phyloP scores from a whole-genome alignment of 1,140 invertebrate species.

The Coelopa frigida region DNA sequence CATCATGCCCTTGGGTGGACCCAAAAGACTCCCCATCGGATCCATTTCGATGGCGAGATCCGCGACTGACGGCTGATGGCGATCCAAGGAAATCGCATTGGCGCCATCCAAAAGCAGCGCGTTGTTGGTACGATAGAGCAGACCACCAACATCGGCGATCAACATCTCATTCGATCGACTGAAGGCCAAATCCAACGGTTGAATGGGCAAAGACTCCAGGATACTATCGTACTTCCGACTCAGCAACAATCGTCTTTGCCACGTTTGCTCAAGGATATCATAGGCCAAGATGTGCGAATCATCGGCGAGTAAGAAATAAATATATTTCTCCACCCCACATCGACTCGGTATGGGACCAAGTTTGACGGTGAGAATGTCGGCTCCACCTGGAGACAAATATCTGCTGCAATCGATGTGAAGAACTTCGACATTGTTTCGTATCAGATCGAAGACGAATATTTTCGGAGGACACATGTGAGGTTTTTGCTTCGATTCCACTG shows the following conservation, averaged over 20 bases:
- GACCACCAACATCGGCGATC: conserved; percentile 28
- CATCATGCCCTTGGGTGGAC: conserved; percentile 28
- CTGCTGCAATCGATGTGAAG: conserved; percentile 31
- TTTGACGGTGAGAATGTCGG: conserved; percentile 22
- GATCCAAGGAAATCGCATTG: no score
- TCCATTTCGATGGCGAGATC: conserved; percentile 18
- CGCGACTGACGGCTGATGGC: background rate
- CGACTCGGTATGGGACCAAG: conserved; percentile 24
- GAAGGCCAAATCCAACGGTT: conserved; percentile 25
- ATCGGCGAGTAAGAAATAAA: conserved; percentile 26
- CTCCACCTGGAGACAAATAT: conserved; percentile 17
- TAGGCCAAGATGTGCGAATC: conserved; percentile 28
- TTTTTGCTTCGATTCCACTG: no score
- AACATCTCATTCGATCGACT: conserved; percentile 24
- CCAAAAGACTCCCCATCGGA: conserved; percentile 27
- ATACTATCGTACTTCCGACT: conserved; percentile 27
- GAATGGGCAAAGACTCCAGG: conserved; percentile 29
- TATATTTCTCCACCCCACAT: conserved; percentile 31
- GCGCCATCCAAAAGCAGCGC: conserved; percentile 10
- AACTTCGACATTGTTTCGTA: conserved; percentile 30
- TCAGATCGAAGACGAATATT: conserved; percentile 36
- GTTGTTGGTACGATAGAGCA: conserved; percentile 21
- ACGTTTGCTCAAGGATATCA: conserved; percentile 38
- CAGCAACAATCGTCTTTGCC: conserved; percentile 18
- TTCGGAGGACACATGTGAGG: conserved; percentile 26